Evolutionary conservation across 2,888 invertebrate species (phyloP).

Genomic region (Hofmannophila pseudospretella): DNA sequence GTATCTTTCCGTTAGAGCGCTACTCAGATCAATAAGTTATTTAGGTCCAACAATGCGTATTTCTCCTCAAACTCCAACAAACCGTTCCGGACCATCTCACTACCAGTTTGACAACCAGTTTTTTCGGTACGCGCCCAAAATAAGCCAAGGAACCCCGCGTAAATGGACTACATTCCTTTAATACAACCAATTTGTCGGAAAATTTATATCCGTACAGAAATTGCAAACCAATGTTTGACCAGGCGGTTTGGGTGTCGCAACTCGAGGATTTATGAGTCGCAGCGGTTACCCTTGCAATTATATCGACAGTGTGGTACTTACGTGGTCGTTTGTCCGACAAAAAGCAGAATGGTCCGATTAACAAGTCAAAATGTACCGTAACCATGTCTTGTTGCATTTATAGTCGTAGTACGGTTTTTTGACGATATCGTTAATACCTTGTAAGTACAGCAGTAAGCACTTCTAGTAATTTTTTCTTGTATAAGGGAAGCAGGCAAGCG

Average conservation of each 20-base stretch:
- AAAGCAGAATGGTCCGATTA: neutral
- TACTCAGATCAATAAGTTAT: no score
- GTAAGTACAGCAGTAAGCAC: no score
- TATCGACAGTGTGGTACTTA: neutral
- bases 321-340: neutral
- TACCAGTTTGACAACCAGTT: no score
- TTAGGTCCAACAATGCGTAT: no score
- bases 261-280: neutral
- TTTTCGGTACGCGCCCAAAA: no score
- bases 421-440: neutral
- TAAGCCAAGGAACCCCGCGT: no score
- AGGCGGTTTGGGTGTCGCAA: neutral
- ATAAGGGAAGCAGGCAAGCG: no score
- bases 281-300: neutral
- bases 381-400: neutral
- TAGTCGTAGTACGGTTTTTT: neutral
- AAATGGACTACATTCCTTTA: no score
- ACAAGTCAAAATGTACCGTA: constrained; percentile 1
- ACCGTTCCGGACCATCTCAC: no score
- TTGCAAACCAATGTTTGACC: neutral
- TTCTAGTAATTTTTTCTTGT: no score
- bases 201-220: neutral
- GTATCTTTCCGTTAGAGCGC: no score
- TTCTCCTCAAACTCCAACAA: no score
- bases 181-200: neutral